Conservation (phyloP, 1,140 invertebrate genomes). For the Halesus radiatus region DNA sequence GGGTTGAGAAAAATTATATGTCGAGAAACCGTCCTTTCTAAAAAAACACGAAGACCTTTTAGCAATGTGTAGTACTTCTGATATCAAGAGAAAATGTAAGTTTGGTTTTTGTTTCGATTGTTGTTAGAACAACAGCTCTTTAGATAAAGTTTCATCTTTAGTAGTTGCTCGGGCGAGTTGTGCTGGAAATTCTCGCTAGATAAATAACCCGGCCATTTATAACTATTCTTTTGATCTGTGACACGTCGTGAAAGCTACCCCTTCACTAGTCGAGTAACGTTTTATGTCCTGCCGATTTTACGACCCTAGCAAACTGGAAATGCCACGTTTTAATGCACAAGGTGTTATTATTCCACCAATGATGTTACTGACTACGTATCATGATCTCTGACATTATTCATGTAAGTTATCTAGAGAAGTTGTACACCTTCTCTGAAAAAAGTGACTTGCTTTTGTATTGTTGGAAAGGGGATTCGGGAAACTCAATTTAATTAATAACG, state of each 20-base stretch:
- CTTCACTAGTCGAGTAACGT: background rate
- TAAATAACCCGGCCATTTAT: constrained; percentile 11
- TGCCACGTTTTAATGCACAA: constrained; percentile 13
- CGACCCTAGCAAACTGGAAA: constrained; percentile 5
- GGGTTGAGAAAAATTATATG: too few relatives aligned
- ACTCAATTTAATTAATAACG: too few relatives aligned
- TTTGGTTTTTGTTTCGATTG: background rate
- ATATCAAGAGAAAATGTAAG: too few relatives aligned
- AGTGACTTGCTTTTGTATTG: too few relatives aligned
- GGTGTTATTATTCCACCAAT: background rate
- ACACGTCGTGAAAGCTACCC: background rate
- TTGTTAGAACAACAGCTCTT: constrained; percentile 1
- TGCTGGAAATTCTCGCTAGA: constrained; percentile 19
- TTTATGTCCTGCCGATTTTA: constrained; percentile 15
- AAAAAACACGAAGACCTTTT: too few relatives aligned
- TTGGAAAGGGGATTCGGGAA: too few relatives aligned
- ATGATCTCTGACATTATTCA: too few relatives aligned
- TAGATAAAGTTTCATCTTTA: background rate
- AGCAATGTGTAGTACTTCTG: too few relatives aligned
- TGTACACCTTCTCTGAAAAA: too few relatives aligned
- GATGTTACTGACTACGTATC: background rate
- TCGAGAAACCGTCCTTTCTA: too few relatives aligned
- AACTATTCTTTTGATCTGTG: constrained; percentile 10
- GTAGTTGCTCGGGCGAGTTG: background rate
- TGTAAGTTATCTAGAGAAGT: too few relatives aligned